A percentile compares a stretch with the other conserved stretches of the same genome.
phyloP scores from a whole-genome alignment of 53 echinoderm and acorn worm species.

The Actinopyga echinites region DNA sequence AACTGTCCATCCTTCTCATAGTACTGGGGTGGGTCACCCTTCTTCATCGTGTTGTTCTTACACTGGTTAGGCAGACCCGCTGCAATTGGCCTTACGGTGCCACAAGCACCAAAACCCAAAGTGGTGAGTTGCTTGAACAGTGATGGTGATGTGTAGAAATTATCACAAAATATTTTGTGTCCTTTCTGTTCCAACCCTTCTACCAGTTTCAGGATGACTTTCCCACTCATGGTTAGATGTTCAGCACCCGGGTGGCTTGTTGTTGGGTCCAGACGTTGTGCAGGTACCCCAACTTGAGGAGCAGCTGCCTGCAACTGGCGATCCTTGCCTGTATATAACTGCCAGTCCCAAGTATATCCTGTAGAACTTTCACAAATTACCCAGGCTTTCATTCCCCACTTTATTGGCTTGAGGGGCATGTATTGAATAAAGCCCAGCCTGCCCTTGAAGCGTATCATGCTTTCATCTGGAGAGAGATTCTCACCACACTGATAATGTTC shows the following conservation, averaged over 20 bases:
- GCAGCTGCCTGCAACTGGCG: background rate
- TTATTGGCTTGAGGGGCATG: constrained; percentile 48
- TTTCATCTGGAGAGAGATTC: constrained; percentile 44
- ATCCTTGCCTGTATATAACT: constrained; percentile 1
- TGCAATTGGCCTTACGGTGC: background rate
- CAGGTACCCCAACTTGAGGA: background rate
- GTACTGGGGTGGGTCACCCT: constrained; percentile 9
- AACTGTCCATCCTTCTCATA: background rate
- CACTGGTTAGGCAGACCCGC: background rate
- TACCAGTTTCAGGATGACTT: constrained; percentile 16
- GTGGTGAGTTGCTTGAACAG: background rate
- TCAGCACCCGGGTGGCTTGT: constrained; percentile 19
- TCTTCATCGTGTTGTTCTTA: constrained; percentile 6
- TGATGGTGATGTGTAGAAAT: constrained; percentile 18
- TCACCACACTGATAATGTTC: constrained; percentile 1
- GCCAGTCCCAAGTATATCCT: constrained; percentile 41
- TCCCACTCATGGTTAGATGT: background rate
- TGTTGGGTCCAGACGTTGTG: background rate
- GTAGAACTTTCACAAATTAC: constrained; percentile 27
- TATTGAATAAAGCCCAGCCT: constrained; percentile 30
- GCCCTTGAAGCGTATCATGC: constrained; percentile 41
- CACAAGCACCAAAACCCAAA: constrained; percentile 33
- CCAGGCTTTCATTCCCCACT: constrained; percentile 58
- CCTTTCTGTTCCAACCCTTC: background rate
- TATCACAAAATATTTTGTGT: constrained; percentile 1